A percentile compares a stretch with the other conserved stretches of the same genome.
These are phyloP conservation scores for Sakesphorus luctuosus DNA, from an alignment of 2,113 vertebrate genomes.

Conservation along the genomic window DNA sequence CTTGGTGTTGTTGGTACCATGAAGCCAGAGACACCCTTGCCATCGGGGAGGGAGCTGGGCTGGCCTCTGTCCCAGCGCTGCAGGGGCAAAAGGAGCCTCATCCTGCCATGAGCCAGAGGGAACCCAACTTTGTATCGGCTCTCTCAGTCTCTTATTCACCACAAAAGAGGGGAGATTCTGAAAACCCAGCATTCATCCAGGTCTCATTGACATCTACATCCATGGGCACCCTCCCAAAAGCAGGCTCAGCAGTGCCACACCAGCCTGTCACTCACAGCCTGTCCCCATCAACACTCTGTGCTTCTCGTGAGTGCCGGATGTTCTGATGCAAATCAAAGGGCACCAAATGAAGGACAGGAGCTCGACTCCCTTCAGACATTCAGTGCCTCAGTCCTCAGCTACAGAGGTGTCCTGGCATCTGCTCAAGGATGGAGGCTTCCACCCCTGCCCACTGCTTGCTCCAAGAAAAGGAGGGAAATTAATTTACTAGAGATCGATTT, in stretches of 20 bases:
- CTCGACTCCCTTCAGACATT: not conserved
- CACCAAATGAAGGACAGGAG: not conserved
- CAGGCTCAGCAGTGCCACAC: not conserved
- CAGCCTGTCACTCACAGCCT: not conserved
- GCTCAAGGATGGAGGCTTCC: not conserved
- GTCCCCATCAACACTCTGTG: not conserved
- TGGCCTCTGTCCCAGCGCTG: not conserved
- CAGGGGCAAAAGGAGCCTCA: not conserved
- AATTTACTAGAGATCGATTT: constrained; percentile 43
- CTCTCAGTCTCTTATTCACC: no score
- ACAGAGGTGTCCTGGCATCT: not conserved
- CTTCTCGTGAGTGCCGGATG: accelerated
- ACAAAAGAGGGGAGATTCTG: not conserved
- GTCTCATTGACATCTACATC: accelerated
- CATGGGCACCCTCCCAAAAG: not conserved
- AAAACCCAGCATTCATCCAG: accelerated
- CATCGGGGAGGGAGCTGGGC: not conserved
- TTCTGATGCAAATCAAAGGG: not conserved
- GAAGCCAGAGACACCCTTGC: not conserved
- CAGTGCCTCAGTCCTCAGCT: accelerated
- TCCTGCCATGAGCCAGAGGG: not conserved
- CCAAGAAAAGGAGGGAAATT: constrained; percentile 32
- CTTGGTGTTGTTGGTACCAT: no score
- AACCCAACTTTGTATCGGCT: not conserved
- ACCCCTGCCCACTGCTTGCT: not conserved